Evolutionary conservation across 2,797 vertebrate genomes (phyloP).

Genomic region (Acipenser transmontanus): DNA sequence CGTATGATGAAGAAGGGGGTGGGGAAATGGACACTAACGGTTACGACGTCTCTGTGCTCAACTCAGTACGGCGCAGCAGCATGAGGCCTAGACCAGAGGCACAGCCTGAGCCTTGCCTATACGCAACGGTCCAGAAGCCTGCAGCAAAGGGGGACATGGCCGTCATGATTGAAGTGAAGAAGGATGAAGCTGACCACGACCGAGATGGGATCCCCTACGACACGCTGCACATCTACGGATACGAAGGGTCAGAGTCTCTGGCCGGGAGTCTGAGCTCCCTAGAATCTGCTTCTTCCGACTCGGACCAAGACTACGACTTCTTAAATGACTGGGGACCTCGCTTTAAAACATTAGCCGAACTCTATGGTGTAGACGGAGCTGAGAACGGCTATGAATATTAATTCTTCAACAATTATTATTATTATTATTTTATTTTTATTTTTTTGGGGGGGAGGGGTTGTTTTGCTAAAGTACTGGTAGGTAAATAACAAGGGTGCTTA

Average conservation of each 20-base stretch:
- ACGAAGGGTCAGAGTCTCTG: slow-evolving; percentile 83
- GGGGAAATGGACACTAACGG: slow-evolving; percentile 98
- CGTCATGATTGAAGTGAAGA: slow-evolving; percentile 88
- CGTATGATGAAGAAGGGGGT: slow-evolving; percentile 90
- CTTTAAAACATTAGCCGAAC: slow-evolving; percentile 87
- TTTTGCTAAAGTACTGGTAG: no score
- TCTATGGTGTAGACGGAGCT: slow-evolving; percentile 73
- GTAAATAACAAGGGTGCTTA: no score
- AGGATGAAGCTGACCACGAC: slow-evolving; percentile 87
- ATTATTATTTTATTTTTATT: no score
- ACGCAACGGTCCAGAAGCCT: slow-evolving; percentile 74
- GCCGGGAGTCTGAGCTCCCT: slow-evolving; percentile 88
- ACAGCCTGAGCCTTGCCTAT: slow-evolving; percentile 47
- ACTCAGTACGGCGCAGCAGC: slow-evolving; percentile 66
- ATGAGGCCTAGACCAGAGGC: slow-evolving; percentile 35
- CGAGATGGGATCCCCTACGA: slow-evolving; percentile 81
- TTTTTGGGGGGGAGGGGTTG: no score
- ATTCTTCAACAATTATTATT: slow-evolving; percentile 18
- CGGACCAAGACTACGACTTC: slow-evolving; percentile 86
- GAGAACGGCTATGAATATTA: slow-evolving; percentile 67
- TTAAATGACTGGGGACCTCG: slow-evolving; percentile 91
- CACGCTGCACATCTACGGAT: slow-evolving; percentile 90
- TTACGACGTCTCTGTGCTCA: slow-evolving; percentile 89
- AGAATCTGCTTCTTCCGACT: slow-evolving; percentile 69
- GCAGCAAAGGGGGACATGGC: slow-evolving; percentile 79